phyloP scores from a whole-genome alignment of 2,113 vertebrate species.

The Brienomyrus brachyistius region DNA sequence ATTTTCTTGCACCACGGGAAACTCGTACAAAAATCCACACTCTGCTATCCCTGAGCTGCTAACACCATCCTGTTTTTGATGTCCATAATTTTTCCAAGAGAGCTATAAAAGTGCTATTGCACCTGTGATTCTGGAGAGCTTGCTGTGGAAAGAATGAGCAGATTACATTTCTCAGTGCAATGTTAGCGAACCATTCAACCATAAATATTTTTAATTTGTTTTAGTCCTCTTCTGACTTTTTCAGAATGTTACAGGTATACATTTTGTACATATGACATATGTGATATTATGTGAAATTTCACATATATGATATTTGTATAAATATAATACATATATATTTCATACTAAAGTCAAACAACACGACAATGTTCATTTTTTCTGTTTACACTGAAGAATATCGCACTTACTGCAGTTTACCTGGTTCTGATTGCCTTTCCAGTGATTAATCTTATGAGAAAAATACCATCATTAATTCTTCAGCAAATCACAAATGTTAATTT shows the following conservation, averaged over 20 bases:
- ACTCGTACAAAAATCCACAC: neutral
- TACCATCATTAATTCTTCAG: neutral
- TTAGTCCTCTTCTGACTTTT: neutral
- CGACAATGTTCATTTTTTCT: neutral
- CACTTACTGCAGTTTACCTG: neutral
- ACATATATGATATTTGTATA: neutral
- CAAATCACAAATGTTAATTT: neutral
- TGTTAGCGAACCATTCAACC: neutral
- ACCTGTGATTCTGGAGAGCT: neutral
- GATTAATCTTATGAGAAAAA: neutral
- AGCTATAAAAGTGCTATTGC: neutral
- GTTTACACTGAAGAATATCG: neutral
- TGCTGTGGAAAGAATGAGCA: neutral
- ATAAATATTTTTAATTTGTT: neutral
- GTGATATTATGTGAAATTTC: neutral
- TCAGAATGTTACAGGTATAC: neutral
- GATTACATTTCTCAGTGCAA: neutral
- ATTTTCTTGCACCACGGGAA: neutral
- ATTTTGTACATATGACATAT: neutral
- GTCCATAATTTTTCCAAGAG: neutral
- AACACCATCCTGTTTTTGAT: neutral
- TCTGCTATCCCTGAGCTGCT: neutral
- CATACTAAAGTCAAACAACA: neutral
- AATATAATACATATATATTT: neutral
- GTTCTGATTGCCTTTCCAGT: neutral